Conservation (phyloP, 2,113 vertebrate genomes). For the Microcebus murinus region DNA sequence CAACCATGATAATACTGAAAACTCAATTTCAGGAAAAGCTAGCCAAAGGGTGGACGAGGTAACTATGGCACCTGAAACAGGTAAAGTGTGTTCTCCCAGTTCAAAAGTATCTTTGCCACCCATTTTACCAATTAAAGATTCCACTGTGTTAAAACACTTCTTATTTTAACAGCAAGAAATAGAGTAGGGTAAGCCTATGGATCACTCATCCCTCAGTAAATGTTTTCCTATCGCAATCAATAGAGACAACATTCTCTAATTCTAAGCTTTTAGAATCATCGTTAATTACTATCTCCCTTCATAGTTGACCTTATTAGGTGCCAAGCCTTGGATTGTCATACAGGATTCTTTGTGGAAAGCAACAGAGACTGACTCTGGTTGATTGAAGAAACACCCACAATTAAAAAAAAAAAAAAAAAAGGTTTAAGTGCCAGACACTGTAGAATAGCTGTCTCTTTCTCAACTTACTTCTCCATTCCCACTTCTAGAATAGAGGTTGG, state of each 20-base stretch:
- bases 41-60: background rate
- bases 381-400: background rate
- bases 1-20: background rate
- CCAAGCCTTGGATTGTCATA: background rate
- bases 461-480: background rate
- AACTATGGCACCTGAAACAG: background rate
- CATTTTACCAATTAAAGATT: background rate
- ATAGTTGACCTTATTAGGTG: background rate
- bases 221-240: background rate
- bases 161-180: background rate
- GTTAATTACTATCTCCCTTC: background rate
- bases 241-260: background rate
- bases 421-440: background rate
- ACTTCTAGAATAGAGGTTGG: background rate
- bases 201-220: background rate
- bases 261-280: background rate
- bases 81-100: background rate
- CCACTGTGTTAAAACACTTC: background rate
- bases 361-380: background rate
- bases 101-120: background rate
- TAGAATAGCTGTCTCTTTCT: background rate
- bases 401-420: too few relatives aligned
- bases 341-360: background rate
- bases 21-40: constrained; percentile 6
- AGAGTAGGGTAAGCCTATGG: background rate